A percentile compares a stretch with the other conserved stretches of the same genome.
Conservation (phyloP, 2,113 vertebrate genomes). For the Muntiacus muntjak region DNA sequence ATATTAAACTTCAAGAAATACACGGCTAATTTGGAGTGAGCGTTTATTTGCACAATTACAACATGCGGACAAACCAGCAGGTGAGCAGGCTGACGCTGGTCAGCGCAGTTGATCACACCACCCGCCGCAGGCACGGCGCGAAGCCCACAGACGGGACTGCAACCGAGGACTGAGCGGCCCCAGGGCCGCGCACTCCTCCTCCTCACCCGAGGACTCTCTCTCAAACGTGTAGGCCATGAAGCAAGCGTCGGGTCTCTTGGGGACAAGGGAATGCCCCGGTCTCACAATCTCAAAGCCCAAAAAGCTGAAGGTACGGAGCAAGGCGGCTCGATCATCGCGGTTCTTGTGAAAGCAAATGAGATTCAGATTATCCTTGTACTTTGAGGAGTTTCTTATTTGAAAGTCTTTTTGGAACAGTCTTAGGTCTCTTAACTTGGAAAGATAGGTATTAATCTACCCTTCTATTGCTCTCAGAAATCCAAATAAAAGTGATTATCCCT, state of each 20-base stretch:
- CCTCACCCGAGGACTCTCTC: slow-evolving; percentile 90
- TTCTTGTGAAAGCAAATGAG: not conserved
- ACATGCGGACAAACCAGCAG: slow-evolving; percentile 82
- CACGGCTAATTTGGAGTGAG: slow-evolving; percentile 85
- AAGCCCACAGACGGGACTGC: slow-evolving; percentile 41
- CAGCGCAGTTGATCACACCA: slow-evolving; percentile 63
- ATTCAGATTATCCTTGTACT: slow-evolving; percentile 67
- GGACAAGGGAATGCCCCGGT: slow-evolving; percentile 99
- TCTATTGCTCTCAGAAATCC: slow-evolving; percentile 6
- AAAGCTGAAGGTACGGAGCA: slow-evolving; percentile 98
- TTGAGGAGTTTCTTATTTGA: slow-evolving; percentile 42
- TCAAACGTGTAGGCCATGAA: slow-evolving; percentile 99
- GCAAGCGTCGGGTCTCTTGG: slow-evolving; percentile 97
- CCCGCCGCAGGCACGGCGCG: slow-evolving; percentile 13
- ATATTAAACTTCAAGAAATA: slow-evolving; percentile 85
- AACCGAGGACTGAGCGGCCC: not conserved
- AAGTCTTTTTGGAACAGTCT: not conserved
- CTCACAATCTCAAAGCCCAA: slow-evolving; percentile 99
- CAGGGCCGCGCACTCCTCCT: slow-evolving; percentile 80
- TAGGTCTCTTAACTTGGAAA: slow-evolving; percentile 17
- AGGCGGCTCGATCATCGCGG: slow-evolving; percentile 81
- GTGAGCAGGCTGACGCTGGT: slow-evolving; percentile 35
- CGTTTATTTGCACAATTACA: slow-evolving; percentile 87
- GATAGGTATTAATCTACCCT: not conserved
- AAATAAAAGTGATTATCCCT: slow-evolving; percentile 58